A percentile compares a stretch with the other conserved stretches of the same genome.
Evolutionary conservation across 2,113 vertebrate species (phyloP).

Genomic region (Oryctolagus cuniculus): mOryCun1.1 NC_091432.1:227405001-227405500

Average conservation of each 20-base stretch:
- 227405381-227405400: conserved; percentile 53
- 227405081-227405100: background rate
- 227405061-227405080: background rate
- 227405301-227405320: conserved; percentile 80
- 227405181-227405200: conserved; percentile 26
- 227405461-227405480: conserved; percentile 75
- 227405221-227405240: conserved; percentile 83
- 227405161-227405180: conserved; percentile 42
- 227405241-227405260: conserved; percentile 85
- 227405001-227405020: background rate
- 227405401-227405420: conserved; percentile 58
- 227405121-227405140: background rate
- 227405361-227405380: conserved; percentile 59
- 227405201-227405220: conserved; percentile 78
- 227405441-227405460: conserved; percentile 69
- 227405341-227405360: conserved; percentile 72
- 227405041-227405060: rapidly evolving
- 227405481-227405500: conserved; percentile 77
- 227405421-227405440: background rate
- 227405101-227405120: background rate
- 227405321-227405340: conserved; percentile 77
- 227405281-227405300: conserved; percentile 78
- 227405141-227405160: conserved; percentile 33
- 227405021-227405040: background rate
- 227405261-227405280: conserved; percentile 82